Evolutionary conservation across 2,888 invertebrate species (phyloP), one percentile per base, ranked within the genome.

Genomic region (Stenodera caucasica): DNA sequence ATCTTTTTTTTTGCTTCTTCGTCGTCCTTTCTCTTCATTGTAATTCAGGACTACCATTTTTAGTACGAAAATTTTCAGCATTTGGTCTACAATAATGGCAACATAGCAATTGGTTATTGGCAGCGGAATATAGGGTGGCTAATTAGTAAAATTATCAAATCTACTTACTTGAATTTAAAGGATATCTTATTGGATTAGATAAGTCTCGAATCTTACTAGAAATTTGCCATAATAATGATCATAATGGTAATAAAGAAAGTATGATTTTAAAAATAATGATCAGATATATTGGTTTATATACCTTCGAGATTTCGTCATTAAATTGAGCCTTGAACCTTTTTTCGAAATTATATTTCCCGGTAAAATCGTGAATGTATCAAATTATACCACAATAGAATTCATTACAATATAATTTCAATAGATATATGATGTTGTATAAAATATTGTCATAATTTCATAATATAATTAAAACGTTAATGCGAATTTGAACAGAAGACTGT

Each of bases 1-100:
- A 57, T 57, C 32, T 49, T 53, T 53, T 51, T 58, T 53, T 60
- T 33, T 49, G 26, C 55, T 37, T 49, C 55, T 26, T 26, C 26
- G 26, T 35, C n/a, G 21, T 35, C 53, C 32, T 55, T 33, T 35
- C 26, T 21, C 11, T 45, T 21, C 45, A 18, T 45, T 23, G 9
- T 40, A 40, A 18, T 45, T 45, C 23, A n/a, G 23, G 21, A 45
- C 26, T 26, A 26, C 6, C 21, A 11, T 45, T 12, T 45, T 21
- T 45, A 12, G 18, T 40, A 9, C 18, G 11, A 18, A 18, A 23
- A 6, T 45, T 21, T 11, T 32, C 8, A 32, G 0, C 2, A 12
- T 32, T 8, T 33, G 3, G 9, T 33, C 11, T 3, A 12, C n/a
- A 5, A 5, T n/a, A n/a, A n/a, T 33, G 33, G n/a, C 33, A 33